Evolutionary conservation across 1,140 invertebrate genomes (phyloP).

Genomic region (Octopus sinensis): DNA sequence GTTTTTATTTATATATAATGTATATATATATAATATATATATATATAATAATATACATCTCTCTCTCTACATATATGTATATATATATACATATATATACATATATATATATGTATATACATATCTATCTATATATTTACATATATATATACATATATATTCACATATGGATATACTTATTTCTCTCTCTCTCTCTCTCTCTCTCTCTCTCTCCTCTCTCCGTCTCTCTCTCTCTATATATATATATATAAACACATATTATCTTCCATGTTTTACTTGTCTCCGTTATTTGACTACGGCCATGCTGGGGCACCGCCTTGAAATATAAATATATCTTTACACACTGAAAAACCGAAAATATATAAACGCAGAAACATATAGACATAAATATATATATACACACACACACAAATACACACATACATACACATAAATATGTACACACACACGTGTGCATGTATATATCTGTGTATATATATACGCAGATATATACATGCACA

Average conservation of each 20-base stretch:
- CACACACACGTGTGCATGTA: background rate
- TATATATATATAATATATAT: too few relatives aligned
- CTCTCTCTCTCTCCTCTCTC: background rate
- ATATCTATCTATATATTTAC: background rate
- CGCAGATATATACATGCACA: background rate
- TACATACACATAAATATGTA: background rate
- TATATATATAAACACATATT: background rate
- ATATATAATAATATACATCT: background rate
- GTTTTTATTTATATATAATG: too few relatives aligned
- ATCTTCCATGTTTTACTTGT: background rate
- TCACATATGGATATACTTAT: background rate
- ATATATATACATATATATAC: background rate
- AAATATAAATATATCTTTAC: background rate
- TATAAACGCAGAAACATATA: background rate
- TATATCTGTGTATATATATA: background rate
- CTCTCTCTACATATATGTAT: background rate
- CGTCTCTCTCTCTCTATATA: background rate
- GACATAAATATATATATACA: background rate
- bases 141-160: background rate
- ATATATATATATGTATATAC: background rate
- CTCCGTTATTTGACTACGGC: background rate
- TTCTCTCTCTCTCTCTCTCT: background rate
- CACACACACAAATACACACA: background rate
- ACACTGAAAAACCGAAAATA: background rate
- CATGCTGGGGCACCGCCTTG: background rate